A percentile compares a stretch with the other conserved stretches of the same genome.
These are phyloP conservation scores for Ibycter americanus DNA, from an alignment of 2,797 vertebrate species.

Conservation along the genomic window DNA sequence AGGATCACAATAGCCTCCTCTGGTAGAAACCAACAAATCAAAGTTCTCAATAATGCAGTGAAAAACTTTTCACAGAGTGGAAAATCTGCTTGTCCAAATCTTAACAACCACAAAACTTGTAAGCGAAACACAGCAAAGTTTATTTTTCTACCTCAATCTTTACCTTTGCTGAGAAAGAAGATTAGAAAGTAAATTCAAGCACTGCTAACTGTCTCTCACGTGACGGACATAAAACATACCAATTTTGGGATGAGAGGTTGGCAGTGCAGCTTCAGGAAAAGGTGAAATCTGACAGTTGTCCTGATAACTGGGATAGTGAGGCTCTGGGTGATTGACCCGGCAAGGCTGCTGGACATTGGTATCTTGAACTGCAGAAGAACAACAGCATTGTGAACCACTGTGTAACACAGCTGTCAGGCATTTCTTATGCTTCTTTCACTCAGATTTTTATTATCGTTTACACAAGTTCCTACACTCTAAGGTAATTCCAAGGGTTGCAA, in stretches of 20 bases:
- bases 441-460: fast-evolving
- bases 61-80: not conserved
- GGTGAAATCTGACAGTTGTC: conserved; percentile 78
- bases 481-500: not conserved
- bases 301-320: conserved; percentile 78
- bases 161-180: not conserved
- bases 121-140: not conserved
- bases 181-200: not conserved
- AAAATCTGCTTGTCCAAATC: not conserved
- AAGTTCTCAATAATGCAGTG: not conserved
- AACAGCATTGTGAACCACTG: not conserved
- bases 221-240: conserved; percentile 40
- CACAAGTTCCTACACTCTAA: not conserved
- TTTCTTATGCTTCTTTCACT: not conserved
- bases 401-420: not conserved
- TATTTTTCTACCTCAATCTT: not conserved
- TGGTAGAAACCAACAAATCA: not conserved
- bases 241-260: conserved; percentile 77
- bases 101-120: fast-evolving
- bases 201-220: not conserved
- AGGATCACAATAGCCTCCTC: not conserved
- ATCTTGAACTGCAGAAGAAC: conserved; percentile 70
- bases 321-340: conserved; percentile 73
- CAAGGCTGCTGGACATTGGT: conserved; percentile 73
- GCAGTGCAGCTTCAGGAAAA: conserved; percentile 78